phyloP scores from a whole-genome alignment of 2,888 invertebrate genomes.

The Brachypalpus laphriformis region DNA sequence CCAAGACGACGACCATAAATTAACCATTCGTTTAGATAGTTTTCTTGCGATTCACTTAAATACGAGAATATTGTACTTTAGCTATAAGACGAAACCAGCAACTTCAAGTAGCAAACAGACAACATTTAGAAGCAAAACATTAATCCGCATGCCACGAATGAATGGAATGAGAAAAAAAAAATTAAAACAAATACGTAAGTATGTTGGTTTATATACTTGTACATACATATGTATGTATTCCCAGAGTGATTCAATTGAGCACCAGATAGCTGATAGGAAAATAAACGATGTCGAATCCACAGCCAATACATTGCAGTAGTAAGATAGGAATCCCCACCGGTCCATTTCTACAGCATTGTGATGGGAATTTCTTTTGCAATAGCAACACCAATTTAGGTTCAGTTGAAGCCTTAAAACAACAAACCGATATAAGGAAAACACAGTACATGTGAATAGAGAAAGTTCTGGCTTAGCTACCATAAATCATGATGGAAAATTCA shows the following conservation, averaged over 20 bases:
- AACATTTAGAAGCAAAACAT: not conserved
- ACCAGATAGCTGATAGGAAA: conserved; percentile 59
- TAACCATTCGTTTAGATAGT: too few relatives aligned
- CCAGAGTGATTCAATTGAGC: conserved; percentile 67
- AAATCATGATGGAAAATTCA: conserved; percentile 66
- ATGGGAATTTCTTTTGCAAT: conserved; percentile 50
- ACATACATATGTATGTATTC: conserved; percentile 24
- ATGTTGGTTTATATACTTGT: not conserved
- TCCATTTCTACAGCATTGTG: conserved; percentile 63
- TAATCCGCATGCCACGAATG: conserved; percentile 12
- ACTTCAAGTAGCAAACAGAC: not conserved
- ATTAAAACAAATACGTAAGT: too few relatives aligned
- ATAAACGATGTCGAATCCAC: conserved; percentile 57
- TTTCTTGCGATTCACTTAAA: too few relatives aligned
- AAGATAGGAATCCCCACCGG: conserved; percentile 48
- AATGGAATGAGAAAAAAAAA: conserved; percentile 3
- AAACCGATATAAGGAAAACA: conserved; percentile 38
- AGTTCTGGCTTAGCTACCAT: conserved; percentile 55
- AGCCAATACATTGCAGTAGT: conserved; percentile 61
- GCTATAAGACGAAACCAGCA: not conserved
- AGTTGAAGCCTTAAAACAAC: conserved; percentile 49
- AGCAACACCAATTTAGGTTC: conserved; percentile 42
- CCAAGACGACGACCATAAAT: too few relatives aligned
- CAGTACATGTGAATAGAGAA: conserved; percentile 51
- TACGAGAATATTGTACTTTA: too few relatives aligned